A percentile compares a stretch with the other conserved stretches of the same genome.
These are phyloP conservation scores for Mus spicilegus DNA, from an alignment of 2,113 vertebrate species.

Conservation along the genomic window DNA sequence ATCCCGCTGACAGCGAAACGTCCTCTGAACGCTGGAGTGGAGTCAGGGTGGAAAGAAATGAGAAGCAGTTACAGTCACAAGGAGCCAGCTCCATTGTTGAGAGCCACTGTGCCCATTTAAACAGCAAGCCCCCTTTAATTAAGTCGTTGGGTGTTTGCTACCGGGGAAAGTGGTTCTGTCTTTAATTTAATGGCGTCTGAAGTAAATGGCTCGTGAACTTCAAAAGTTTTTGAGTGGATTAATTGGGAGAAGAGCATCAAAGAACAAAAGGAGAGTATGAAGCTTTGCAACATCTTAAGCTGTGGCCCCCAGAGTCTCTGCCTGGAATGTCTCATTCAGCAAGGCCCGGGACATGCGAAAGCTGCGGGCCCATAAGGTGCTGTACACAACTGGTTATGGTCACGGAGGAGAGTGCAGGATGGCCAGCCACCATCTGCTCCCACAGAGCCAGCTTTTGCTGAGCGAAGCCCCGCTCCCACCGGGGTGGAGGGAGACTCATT, in stretches of 20 bases:
- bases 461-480: not conserved
- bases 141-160: slow-evolving; percentile 39
- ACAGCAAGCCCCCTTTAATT: slow-evolving; percentile 49
- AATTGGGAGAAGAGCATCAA: slow-evolving; percentile 22
- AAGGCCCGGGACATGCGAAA: fast-evolving
- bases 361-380: fast-evolving
- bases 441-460: not conserved
- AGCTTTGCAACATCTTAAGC: fast-evolving
- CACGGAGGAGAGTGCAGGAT: fast-evolving
- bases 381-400: fast-evolving
- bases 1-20: not conserved
- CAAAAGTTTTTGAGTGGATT: slow-evolving; percentile 56
- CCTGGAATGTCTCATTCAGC: fast-evolving
- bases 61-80: not conserved
- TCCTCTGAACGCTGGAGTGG: not conserved
- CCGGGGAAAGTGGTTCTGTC: slow-evolving; percentile 38
- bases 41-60: not conserved
- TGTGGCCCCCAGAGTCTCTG: fast-evolving
- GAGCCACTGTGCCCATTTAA: fast-evolving
- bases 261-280: fast-evolving
- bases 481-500: not conserved
- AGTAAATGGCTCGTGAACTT: slow-evolving; percentile 64
- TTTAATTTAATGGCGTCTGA: slow-evolving; percentile 60
- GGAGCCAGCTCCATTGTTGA: not conserved
- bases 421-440: not conserved